Evolutionary conservation across 1,140 invertebrate species (phyloP).

Genomic region (Aphelinus atriplicis): DNA sequence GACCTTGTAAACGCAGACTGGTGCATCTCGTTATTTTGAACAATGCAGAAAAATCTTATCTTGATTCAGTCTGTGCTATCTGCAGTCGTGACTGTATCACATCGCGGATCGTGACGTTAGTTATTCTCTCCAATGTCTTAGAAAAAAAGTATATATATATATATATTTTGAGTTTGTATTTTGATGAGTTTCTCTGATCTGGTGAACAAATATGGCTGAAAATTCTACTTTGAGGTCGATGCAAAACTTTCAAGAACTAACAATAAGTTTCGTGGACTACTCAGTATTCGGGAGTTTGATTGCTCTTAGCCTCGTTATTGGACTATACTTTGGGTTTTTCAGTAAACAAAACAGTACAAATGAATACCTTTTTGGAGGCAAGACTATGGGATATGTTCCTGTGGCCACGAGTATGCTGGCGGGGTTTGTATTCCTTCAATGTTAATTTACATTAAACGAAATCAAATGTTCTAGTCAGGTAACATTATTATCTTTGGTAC

Average conservation of each 20-base stretch:
- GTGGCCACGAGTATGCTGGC: constrained; percentile 84
- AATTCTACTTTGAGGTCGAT: not conserved
- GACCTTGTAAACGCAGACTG: too few species aligned
- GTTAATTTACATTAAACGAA: too few species aligned
- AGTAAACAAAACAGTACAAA: constrained; percentile 80
- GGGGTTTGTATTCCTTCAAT: constrained; percentile 64
- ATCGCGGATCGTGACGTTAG: not conserved
- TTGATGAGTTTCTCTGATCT: not conserved
- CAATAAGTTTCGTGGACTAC: constrained; percentile 71
- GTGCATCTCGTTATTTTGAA: too few species aligned
- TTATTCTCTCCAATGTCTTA: not conserved
- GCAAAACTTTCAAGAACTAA: constrained; percentile 38
- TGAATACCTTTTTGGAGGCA: constrained; percentile 84
- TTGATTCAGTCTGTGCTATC: too few species aligned
- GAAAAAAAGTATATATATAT: too few species aligned
- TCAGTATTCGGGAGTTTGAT: constrained; percentile 75
- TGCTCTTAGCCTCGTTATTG: constrained; percentile 76
- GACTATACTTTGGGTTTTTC: constrained; percentile 83
- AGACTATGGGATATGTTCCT: constrained; percentile 82
- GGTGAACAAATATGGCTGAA: not conserved
- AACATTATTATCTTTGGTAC: too few species aligned
- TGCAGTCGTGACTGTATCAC: too few species aligned
- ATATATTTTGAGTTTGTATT: not conserved
- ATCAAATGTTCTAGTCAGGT: too few species aligned
- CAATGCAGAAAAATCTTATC: too few species aligned